Evolutionary conservation across 2,888 invertebrate genomes (phyloP).

Genomic region (Polymixis flavicincta): DNA sequence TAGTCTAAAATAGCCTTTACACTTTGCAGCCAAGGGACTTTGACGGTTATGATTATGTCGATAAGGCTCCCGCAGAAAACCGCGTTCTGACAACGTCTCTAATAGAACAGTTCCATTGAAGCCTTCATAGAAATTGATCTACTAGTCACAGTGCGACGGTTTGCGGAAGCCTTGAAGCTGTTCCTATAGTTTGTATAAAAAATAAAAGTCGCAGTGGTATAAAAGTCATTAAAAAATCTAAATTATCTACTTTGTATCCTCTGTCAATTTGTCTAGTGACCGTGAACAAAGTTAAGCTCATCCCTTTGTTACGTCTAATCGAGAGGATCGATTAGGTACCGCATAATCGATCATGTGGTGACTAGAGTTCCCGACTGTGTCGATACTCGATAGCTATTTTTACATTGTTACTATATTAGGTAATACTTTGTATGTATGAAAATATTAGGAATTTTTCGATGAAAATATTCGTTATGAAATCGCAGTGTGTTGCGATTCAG

Average conservation of each 20-base stretch:
- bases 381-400: not conserved
- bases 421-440: not conserved
- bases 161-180: not conserved
- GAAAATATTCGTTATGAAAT: not conserved
- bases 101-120: too few relatives aligned
- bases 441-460: not conserved
- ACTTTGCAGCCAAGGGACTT: not conserved
- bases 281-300: constrained; percentile 50
- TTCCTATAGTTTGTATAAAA: not conserved
- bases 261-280: constrained; percentile 34
- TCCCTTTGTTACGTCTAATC: constrained; percentile 51
- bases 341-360: constrained; percentile 47
- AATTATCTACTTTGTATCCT: constrained; percentile 19
- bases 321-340: constrained; percentile 45
- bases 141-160: too few relatives aligned
- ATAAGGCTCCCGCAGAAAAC: not conserved
- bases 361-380: not conserved
- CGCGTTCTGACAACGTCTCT: too few relatives aligned
- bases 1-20: not conserved
- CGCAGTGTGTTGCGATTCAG: not conserved
- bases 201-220: not conserved
- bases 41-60: not conserved
- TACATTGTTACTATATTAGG: constrained; percentile 27
- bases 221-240: constrained; percentile 13
- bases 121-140: too few relatives aligned